A percentile compares a stretch with the other conserved stretches of the same genome.
These are phyloP conservation scores for Lithophane ornitopus DNA, from an alignment of 2,888 invertebrate genomes.

Conservation along the genomic window DNA sequence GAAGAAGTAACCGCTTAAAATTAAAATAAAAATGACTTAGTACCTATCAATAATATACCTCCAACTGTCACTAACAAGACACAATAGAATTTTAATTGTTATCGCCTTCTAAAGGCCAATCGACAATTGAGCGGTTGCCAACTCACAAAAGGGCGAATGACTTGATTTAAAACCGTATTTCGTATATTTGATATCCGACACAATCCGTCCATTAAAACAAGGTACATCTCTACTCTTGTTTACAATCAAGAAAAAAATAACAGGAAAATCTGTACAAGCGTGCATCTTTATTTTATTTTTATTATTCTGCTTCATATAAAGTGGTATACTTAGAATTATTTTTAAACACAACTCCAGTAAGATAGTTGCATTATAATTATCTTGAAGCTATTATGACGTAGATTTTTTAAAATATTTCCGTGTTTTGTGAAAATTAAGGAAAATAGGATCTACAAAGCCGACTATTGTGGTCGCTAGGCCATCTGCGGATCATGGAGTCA, in stretches of 20 bases:
- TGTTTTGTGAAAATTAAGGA: neutral
- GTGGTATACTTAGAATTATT: constrained; percentile 10
- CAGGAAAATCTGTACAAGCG: constrained; percentile 31
- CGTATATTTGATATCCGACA: constrained; percentile 13
- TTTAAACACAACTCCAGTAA: neutral
- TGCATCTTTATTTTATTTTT: constrained; percentile 13
- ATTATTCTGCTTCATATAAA: constrained; percentile 3
- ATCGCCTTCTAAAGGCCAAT: too few relatives aligned
- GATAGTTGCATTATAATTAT: neutral
- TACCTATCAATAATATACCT: neutral
- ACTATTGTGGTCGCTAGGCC: neutral
- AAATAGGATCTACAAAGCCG: neutral
- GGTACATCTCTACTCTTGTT: constrained; percentile 27
- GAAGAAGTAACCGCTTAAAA: neutral
- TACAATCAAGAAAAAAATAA: constrained; percentile 32
- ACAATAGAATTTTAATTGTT: too few relatives aligned
- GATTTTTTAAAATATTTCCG: neutral
- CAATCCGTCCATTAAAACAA: neutral
- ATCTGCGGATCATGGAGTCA: too few relatives aligned
- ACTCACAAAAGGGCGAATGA: neutral
- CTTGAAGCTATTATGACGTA: neutral
- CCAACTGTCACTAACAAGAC: too few relatives aligned
- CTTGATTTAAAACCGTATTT: neutral
- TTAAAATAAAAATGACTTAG: neutral
- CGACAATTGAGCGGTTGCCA: neutral